These are phyloP conservation scores for Holocentrus rufus DNA, from an alignment of 2,797 vertebrate species.

Conservation along the genomic window DNA sequence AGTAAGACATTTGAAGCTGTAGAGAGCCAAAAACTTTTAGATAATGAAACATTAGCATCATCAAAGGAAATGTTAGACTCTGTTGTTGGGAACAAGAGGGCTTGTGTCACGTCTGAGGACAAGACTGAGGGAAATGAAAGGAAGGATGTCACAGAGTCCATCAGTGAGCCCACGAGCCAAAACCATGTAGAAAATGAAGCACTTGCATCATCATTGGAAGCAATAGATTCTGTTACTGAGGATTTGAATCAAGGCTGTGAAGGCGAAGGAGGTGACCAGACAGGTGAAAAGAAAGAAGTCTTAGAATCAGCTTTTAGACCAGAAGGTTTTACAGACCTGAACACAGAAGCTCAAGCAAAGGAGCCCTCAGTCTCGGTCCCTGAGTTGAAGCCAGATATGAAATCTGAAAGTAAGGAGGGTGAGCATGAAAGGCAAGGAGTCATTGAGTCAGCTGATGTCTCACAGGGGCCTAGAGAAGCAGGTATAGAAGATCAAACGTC, in stretches of 20 bases:
- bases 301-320: slow-evolving; percentile 4
- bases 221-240: slow-evolving; percentile 13
- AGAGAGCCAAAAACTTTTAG: slow-evolving; percentile 32
- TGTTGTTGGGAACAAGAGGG: neutral
- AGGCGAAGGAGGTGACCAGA: slow-evolving; percentile 11
- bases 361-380: slow-evolving; percentile 28
- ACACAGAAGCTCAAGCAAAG: slow-evolving; percentile 23
- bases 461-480: slow-evolving; percentile 11
- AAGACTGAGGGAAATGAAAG: slow-evolving; percentile 21
- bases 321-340: slow-evolving; percentile 24
- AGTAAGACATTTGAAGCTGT: slow-evolving; percentile 26
- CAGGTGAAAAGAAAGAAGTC: slow-evolving; percentile 7
- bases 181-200: slow-evolving; percentile 39
- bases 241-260: slow-evolving; percentile 30
- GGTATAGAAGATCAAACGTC: slow-evolving; percentile 1
- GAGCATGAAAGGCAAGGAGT: slow-evolving; percentile 15
- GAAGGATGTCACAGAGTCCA: slow-evolving; percentile 17
- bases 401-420: slow-evolving; percentile 22
- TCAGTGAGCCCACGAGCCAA: slow-evolving; percentile 15
- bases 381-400: slow-evolving; percentile 34
- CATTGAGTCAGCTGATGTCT: slow-evolving; percentile 26
- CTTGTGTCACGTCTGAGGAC: slow-evolving; percentile 18
- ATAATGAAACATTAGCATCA: slow-evolving; percentile 31
- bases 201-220: slow-evolving; percentile 28
- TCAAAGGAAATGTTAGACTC: slow-evolving; percentile 31